Evolutionary conservation across 2,113 vertebrate genomes (phyloP).

Genomic region (Hemicordylus capensis): DNA sequence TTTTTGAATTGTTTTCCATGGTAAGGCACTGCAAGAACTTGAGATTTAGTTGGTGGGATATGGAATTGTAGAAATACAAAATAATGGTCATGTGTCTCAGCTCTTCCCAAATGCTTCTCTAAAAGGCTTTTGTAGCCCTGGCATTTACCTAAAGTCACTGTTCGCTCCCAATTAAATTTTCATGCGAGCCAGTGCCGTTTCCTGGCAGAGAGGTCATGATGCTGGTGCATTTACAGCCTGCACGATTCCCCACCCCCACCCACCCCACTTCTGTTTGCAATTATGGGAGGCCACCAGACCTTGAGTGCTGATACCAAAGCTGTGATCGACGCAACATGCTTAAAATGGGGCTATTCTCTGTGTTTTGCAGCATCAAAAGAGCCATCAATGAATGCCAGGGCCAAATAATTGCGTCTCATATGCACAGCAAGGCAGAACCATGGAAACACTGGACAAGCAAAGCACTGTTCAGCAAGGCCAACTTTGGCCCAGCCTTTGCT

Average conservation of each 20-base stretch:
- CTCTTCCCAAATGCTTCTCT: constrained; percentile 34
- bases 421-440: constrained; percentile 42
- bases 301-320: constrained; percentile 55
- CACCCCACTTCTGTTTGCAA: constrained; percentile 30
- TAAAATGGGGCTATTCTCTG: constrained; percentile 35
- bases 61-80: not conserved
- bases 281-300: constrained; percentile 53
- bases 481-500: constrained; percentile 38
- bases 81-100: constrained; percentile 23
- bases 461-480: constrained; percentile 29
- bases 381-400: constrained; percentile 35
- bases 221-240: constrained; percentile 53
- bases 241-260: too few species aligned
- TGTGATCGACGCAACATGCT: constrained; percentile 48
- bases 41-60: not conserved
- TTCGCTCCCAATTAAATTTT: constrained; percentile 60
- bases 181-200: constrained; percentile 44
- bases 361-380: constrained; percentile 38
- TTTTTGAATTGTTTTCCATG: not conserved
- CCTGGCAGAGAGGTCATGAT: constrained; percentile 49
- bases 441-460: constrained; percentile 46
- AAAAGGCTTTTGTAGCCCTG: constrained; percentile 45
- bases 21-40: not conserved
- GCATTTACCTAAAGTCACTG: constrained; percentile 48
- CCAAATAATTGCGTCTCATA: constrained; percentile 39